Conservation (phyloP, 2,888 invertebrate genomes). For the Acanthacorydalis orientalis region DNA sequence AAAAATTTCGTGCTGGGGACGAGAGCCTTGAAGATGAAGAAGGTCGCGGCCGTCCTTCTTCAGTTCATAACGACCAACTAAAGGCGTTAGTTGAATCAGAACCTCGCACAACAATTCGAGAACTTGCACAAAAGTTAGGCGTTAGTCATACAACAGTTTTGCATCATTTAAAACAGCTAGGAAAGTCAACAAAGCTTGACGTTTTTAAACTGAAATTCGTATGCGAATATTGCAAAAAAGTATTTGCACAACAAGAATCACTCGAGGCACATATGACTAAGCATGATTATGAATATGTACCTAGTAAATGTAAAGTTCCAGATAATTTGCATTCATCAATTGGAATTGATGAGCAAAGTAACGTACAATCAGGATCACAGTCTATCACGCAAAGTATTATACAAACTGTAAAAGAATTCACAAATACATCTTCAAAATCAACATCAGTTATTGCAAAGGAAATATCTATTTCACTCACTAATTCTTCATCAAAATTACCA, state of each 20-base stretch:
- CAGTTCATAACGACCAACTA: too few species aligned
- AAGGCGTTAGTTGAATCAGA: too few species aligned
- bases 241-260: slow-evolving; percentile 1
- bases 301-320: neutral
- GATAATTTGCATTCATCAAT: neutral
- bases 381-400: slow-evolving; percentile 2
- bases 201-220: neutral
- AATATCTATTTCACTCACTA: neutral
- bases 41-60: too few species aligned
- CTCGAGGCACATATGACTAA: neutral
- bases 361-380: too few species aligned
- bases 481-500: neutral
- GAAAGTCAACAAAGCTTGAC: too few species aligned
- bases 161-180: too few species aligned
- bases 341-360: neutral
- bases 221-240: neutral
- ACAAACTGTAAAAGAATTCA: slow-evolving; percentile 2
- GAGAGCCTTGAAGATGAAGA: too few species aligned
- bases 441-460: too few species aligned
- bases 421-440: neutral
- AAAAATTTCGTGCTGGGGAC: too few species aligned
- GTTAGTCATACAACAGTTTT: too few species aligned
- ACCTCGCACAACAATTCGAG: too few species aligned
- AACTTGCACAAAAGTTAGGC: too few species aligned
- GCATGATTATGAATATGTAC: neutral